phyloP scores from a whole-genome alignment of 2,888 invertebrate species.

The Microplitis deprimator region DNA sequence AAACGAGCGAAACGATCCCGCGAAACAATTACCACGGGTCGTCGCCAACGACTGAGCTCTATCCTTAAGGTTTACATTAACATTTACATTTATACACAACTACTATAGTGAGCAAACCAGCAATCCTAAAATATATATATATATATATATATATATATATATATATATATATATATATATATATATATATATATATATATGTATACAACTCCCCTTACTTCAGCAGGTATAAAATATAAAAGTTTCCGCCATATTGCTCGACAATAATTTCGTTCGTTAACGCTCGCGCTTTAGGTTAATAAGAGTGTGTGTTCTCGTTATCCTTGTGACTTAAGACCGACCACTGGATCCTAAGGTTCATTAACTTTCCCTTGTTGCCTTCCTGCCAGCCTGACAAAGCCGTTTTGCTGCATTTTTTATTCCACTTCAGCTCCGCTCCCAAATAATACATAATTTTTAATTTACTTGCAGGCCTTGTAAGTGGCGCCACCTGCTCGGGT shows the following conservation, averaged over 20 bases:
- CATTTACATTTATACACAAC: background rate
- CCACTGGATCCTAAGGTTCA: conserved; percentile 35
- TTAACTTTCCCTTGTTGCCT: conserved; percentile 37
- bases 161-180: too few relatives aligned
- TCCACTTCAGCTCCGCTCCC: background rate
- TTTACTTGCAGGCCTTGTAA: background rate
- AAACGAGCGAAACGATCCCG: conserved; percentile 36
- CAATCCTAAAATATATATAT: too few relatives aligned
- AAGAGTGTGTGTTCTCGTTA: conserved; percentile 28
- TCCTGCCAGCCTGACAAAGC: background rate
- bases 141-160: too few relatives aligned
- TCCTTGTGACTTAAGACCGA: conserved; percentile 38
- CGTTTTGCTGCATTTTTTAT: conserved; percentile 1
- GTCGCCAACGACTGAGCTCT: conserved; percentile 22
- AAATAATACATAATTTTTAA: conserved; percentile 8
- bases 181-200: too few relatives aligned
- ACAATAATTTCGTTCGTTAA: conserved; percentile 46
- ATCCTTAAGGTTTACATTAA: conserved; percentile 9
- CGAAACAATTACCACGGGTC: conserved; percentile 43
- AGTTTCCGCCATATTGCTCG: conserved; percentile 14
- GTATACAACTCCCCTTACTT: background rate
- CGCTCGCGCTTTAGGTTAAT: conserved; percentile 24
- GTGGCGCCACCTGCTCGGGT: background rate
- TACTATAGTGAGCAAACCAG: background rate
- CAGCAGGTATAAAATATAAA: background rate